phyloP scores from a whole-genome alignment of 1,140 invertebrate species.

The Paracyclopina nana region DNA sequence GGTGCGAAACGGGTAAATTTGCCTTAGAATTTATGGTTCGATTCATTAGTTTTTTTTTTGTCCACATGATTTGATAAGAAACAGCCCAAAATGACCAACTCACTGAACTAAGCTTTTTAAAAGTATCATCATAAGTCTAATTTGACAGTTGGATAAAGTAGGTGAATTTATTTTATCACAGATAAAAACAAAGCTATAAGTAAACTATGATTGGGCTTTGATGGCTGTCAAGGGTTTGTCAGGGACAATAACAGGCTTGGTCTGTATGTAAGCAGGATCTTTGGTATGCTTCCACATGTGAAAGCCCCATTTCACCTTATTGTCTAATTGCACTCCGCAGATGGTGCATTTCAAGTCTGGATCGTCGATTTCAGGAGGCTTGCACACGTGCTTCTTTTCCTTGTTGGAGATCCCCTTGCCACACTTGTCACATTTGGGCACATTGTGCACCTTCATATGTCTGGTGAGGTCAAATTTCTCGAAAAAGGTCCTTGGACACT shows the following conservation, averaged over 20 bases:
- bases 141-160: no score
- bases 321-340: not conserved
- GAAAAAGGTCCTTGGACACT: not conserved
- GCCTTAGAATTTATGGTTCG: not conserved
- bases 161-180: no score
- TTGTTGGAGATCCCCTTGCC: not conserved
- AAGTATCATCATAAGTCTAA: no score
- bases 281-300: constrained; percentile 14
- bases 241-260: no score
- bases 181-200: no score
- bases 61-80: no score
- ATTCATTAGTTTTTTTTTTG: not conserved
- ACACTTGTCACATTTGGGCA: constrained; percentile 8
- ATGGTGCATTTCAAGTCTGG: constrained; percentile 5
- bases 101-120: no score
- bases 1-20: not conserved
- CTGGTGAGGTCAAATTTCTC: constrained; percentile 5
- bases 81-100: no score
- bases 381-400: not conserved
- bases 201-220: no score
- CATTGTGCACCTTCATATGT: not conserved
- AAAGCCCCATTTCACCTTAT: constrained; percentile 7
- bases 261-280: constrained; percentile 7
- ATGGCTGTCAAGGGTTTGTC: no score
- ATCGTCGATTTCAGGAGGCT: no score